These are phyloP conservation scores for Cerastis rubricosa DNA, from an alignment of 2,888 invertebrate species.

Conservation along the genomic window DNA sequence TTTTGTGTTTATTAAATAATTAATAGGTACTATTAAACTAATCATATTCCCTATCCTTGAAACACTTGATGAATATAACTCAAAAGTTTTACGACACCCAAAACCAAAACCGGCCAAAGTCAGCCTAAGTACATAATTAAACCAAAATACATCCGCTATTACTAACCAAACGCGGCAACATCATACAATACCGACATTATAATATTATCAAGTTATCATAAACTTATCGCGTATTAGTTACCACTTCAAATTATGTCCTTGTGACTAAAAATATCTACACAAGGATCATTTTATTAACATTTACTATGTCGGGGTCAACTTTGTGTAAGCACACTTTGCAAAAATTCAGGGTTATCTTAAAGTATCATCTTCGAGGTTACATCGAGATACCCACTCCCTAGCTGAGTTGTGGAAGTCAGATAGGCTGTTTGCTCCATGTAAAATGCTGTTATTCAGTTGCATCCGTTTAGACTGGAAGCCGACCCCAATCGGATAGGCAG, in stretches of 20 bases:
- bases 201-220: slow-evolving; percentile 39
- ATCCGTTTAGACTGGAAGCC: background rate
- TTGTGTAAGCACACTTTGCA: background rate
- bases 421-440: background rate
- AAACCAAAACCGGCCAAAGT: slow-evolving; percentile 14
- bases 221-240: slow-evolving; percentile 35
- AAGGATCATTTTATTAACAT: slow-evolving; percentile 23
- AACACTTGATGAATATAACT: slow-evolving; percentile 3
- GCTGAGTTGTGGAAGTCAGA: background rate
- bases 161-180: slow-evolving; percentile 32
- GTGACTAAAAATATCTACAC: slow-evolving; percentile 26
- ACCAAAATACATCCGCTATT: slow-evolving; percentile 29
- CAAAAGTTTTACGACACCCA: background rate
- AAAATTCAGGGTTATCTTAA: background rate
- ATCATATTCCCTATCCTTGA: slow-evolving; percentile 1
- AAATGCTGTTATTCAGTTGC: background rate
- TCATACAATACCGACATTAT: slow-evolving; percentile 29
- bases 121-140: slow-evolving; percentile 39
- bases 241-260: slow-evolving; percentile 40
- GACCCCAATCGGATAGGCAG: background rate
- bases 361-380: background rate
- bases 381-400: too few species aligned
- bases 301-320: background rate
- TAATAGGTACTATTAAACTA: background rate
- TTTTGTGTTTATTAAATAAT: background rate